phyloP scores from a whole-genome alignment of 2,113 vertebrate species.

The Aphyosemion australe region DNA sequence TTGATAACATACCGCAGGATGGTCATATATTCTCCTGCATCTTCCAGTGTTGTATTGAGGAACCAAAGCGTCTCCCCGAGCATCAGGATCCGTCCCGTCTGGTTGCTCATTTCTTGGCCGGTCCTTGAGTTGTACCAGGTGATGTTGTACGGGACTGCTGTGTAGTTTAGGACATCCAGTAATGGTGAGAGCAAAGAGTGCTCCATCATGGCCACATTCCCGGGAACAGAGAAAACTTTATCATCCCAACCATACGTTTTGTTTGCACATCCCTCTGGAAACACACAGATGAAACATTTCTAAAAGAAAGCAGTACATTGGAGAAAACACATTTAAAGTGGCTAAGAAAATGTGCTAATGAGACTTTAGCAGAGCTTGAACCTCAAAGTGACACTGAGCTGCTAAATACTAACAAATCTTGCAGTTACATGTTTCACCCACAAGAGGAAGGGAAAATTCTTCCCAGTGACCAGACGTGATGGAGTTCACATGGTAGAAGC shows the following conservation, averaged over 20 bases:
- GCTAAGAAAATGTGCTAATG: too few relatives aligned
- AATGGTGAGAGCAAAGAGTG: slow-evolving; percentile 56
- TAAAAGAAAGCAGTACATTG: too few relatives aligned
- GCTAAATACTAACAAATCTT: too few relatives aligned
- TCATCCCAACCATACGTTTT: slow-evolving; percentile 9
- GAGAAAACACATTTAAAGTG: too few relatives aligned
- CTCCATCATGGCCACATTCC: slow-evolving; percentile 66
- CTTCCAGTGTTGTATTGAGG: slow-evolving; percentile 75
- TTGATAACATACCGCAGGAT: slow-evolving; percentile 69
- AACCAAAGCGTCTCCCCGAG: slow-evolving; percentile 81
- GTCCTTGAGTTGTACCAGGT: slow-evolving; percentile 81
- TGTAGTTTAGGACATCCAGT: slow-evolving; percentile 30
- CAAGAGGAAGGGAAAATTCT: neutral
- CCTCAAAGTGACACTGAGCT: neutral
- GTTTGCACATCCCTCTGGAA: neutral
- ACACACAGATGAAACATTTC: too few relatives aligned
- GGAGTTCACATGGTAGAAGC: neutral
- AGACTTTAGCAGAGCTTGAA: too few relatives aligned
- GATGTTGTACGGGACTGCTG: slow-evolving; percentile 65
- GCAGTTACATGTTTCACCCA: neutral
- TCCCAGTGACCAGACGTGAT: too few relatives aligned
- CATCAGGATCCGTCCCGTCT: slow-evolving; percentile 71
- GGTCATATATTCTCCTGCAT: slow-evolving; percentile 82
- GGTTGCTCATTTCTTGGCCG: slow-evolving; percentile 50
- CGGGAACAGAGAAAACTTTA: slow-evolving; percentile 63